Evolutionary conservation across 2,888 invertebrate species (phyloP).

Genomic region (Hermaeophaga mercurialis): DNA sequence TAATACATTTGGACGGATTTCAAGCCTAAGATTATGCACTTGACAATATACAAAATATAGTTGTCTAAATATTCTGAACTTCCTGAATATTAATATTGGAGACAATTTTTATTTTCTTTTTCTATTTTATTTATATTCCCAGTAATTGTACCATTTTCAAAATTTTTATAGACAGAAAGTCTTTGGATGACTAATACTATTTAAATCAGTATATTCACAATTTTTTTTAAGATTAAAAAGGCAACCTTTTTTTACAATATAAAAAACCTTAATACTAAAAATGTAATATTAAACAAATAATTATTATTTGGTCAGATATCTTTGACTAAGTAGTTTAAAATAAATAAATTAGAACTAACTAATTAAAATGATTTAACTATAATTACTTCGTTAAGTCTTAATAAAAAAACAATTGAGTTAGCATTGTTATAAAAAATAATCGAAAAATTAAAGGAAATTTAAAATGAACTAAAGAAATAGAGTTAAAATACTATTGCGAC

Average conservation of each 20-base stretch:
- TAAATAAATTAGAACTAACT: neutral
- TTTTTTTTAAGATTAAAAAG: neutral
- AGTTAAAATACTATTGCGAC: too few relatives aligned
- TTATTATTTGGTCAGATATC: slow-evolving; percentile 5
- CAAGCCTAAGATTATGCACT: slow-evolving; percentile 25
- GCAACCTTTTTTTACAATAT: neutral
- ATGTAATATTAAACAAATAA: neutral
- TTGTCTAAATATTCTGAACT: too few relatives aligned
- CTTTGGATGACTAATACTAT: slow-evolving; percentile 10
- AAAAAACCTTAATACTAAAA: too few relatives aligned
- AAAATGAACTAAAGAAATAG: too few relatives aligned
- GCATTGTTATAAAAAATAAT: too few relatives aligned
- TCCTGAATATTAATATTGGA: too few relatives aligned
- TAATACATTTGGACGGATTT: slow-evolving; percentile 34
- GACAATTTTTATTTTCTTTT: too few relatives aligned
- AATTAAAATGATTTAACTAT: neutral
- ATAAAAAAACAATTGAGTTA: too few relatives aligned
- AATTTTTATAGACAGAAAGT: slow-evolving; percentile 6
- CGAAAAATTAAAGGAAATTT: too few relatives aligned
- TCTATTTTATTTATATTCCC: too few relatives aligned
- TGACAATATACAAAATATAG: neutral
- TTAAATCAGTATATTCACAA: slow-evolving; percentile 1
- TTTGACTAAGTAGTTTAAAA: neutral
- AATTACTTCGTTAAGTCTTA: neutral
- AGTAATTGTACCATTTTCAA: neutral